A percentile compares a stretch with the other conserved stretches of the same genome.
Evolutionary conservation across 2,797 vertebrate genomes (phyloP).

Genomic region (Lutjanus argentimaculatus): DNA sequence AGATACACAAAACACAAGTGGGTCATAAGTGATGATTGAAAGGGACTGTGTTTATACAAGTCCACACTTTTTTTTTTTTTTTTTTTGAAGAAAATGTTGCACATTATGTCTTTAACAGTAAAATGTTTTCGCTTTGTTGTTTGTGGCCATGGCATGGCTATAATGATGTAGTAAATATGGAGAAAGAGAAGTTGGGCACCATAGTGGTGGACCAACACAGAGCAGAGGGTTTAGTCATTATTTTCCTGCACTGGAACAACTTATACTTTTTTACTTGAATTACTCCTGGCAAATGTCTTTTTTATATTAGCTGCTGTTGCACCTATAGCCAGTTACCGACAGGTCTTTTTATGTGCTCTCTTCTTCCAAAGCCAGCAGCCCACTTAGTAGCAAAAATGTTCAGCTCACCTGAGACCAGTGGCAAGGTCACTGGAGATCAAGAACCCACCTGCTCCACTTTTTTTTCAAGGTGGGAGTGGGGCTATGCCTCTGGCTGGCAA

Average conservation of each 20-base stretch:
- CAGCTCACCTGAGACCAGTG: constrained; percentile 44
- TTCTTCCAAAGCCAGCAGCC: constrained; percentile 26
- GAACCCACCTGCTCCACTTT: constrained; percentile 27
- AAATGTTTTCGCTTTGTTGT: too few species aligned
- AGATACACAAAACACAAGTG: too few species aligned
- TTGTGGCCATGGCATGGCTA: not conserved
- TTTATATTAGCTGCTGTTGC: constrained; percentile 13
- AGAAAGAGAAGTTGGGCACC: not conserved
- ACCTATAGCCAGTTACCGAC: constrained; percentile 11
- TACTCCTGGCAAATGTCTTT: not conserved
- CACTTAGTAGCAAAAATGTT: constrained; percentile 39
- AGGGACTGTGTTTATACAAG: too few species aligned
- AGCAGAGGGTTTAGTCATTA: not conserved
- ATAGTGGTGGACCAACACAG: not conserved
- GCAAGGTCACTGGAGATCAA: constrained; percentile 56
- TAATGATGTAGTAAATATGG: not conserved
- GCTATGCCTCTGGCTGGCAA: constrained; percentile 37
- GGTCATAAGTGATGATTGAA: too few species aligned
- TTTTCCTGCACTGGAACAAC: not conserved
- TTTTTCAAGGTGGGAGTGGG: constrained; percentile 10
- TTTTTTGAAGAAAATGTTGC: too few species aligned
- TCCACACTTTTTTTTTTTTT: too few species aligned
- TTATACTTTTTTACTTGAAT: constrained; percentile 4
- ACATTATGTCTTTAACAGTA: not conserved
- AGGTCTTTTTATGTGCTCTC: constrained; percentile 27